Conservation (phyloP, 2,888 invertebrate species). For the Priocnemis perturbator region DNA sequence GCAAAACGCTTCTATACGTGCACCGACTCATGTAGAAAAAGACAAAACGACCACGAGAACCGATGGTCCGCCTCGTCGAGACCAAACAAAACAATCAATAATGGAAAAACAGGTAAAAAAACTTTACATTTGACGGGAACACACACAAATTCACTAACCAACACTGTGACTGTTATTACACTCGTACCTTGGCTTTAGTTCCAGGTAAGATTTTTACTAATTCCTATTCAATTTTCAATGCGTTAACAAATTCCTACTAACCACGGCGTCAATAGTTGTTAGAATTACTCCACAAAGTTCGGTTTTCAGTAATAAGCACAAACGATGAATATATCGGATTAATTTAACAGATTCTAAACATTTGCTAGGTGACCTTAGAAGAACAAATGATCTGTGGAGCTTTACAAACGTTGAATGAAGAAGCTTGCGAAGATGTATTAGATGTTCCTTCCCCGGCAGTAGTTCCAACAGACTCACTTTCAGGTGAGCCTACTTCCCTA, state of each 20-base stretch:
- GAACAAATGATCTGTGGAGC: constrained; percentile 97
- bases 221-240: neutral
- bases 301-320: too few species aligned
- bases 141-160: constrained; percentile 1
- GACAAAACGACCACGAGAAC: constrained; percentile 71
- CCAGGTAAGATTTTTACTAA: constrained; percentile 50
- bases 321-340: too few species aligned
- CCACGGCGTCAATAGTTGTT: neutral
- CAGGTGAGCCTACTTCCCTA: constrained; percentile 73
- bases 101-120: constrained; percentile 89
- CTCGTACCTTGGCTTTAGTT: constrained; percentile 45
- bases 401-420: constrained; percentile 93
- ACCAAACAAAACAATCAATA: constrained; percentile 78
- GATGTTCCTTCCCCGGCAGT: constrained; percentile 77
- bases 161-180: constrained; percentile 35
- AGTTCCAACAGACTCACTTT: constrained; percentile 64
- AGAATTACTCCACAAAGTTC: neutral
- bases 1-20: constrained; percentile 61
- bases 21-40: constrained; percentile 67
- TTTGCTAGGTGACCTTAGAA: constrained; percentile 89
- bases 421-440: constrained; percentile 93
- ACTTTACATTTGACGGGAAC: constrained; percentile 3
- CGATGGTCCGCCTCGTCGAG: constrained; percentile 72
- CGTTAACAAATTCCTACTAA: neutral
- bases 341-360: neutral